These are phyloP conservation scores for Nymphalis c-album DNA, from an alignment of 2,888 invertebrate genomes.

Conservation along the genomic window DNA sequence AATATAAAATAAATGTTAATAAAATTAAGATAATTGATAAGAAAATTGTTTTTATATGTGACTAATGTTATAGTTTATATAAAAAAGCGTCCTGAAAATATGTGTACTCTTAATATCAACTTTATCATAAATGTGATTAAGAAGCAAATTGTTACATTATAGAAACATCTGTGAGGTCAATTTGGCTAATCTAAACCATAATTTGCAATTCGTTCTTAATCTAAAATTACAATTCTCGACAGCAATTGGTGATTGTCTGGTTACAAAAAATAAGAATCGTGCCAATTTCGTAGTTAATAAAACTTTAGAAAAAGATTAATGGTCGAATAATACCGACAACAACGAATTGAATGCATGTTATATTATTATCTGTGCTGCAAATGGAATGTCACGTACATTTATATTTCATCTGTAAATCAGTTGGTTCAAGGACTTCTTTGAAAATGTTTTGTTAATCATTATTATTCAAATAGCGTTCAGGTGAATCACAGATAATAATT, in stretches of 20 bases:
- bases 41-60: too few relatives aligned
- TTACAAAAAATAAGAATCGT: slow-evolving; percentile 1
- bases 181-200: not conserved
- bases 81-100: too few relatives aligned
- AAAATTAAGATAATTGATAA: too few relatives aligned
- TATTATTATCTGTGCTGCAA: slow-evolving; percentile 16
- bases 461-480: too few relatives aligned
- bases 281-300: not conserved
- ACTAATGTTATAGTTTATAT: too few relatives aligned
- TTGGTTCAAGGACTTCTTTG: slow-evolving; percentile 14
- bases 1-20: too few relatives aligned
- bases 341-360: not conserved
- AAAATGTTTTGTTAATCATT: slow-evolving; percentile 8
- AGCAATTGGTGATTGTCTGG: not conserved
- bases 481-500: too few relatives aligned
- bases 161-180: not conserved
- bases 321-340: not conserved
- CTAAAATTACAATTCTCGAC: slow-evolving; percentile 7
- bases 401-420: slow-evolving; percentile 20
- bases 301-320: not conserved
- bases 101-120: too few relatives aligned
- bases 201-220: slow-evolving; percentile 10
- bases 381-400: slow-evolving; percentile 24
- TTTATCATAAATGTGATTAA: not conserved
- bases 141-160: not conserved